phyloP scores from a whole-genome alignment of 2,797 vertebrate species.

The Esox masquinongy region DNA sequence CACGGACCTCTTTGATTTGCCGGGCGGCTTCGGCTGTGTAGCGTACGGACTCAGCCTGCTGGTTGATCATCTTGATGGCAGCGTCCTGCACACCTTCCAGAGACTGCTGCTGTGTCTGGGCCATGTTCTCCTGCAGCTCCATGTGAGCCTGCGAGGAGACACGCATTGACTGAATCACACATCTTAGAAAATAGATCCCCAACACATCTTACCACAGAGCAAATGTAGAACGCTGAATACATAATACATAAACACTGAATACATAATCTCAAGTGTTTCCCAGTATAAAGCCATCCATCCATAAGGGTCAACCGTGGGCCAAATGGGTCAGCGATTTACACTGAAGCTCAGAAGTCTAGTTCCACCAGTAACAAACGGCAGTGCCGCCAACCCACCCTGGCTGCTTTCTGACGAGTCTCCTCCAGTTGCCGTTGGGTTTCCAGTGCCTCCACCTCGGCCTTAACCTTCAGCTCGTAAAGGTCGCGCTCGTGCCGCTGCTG shows the following conservation, averaged over 20 bases:
- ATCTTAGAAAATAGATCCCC: not conserved
- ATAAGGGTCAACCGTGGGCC: not conserved
- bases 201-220: not conserved
- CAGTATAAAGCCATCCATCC: not conserved
- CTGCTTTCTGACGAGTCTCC: slow-evolving; percentile 84
- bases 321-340: not conserved
- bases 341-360: not conserved
- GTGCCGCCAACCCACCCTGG: slow-evolving; percentile 80
- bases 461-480: slow-evolving; percentile 87
- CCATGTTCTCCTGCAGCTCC: slow-evolving; percentile 82
- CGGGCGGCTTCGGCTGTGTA: slow-evolving; percentile 77
- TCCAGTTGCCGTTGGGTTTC: slow-evolving; percentile 87
- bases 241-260: not conserved
- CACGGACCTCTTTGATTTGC: slow-evolving; percentile 84
- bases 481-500: slow-evolving; percentile 90
- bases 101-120: slow-evolving; percentile 78
- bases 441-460: slow-evolving; percentile 89
- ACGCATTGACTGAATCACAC: slow-evolving; percentile 2
- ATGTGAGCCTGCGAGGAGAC: slow-evolving; percentile 74
- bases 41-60: slow-evolving; percentile 79
- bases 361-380: not conserved
- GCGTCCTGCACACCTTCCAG: slow-evolving; percentile 79
- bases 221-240: not conserved
- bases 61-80: slow-evolving; percentile 81
- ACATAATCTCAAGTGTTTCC: not conserved